phyloP scores from a whole-genome alignment of 2,797 vertebrate species.

The Tauraco hartlaubi region DNA sequence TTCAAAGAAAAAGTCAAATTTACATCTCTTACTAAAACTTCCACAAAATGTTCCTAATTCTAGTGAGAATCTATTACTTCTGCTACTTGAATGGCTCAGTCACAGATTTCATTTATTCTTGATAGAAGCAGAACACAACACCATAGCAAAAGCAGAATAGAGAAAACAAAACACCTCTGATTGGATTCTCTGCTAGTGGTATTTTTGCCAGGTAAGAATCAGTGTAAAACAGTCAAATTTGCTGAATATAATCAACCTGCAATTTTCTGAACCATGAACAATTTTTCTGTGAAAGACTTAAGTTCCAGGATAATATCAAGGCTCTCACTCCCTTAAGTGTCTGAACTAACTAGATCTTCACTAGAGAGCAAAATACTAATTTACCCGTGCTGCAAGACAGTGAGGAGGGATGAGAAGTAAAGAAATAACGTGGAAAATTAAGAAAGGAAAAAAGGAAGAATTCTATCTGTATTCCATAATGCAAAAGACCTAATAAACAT shows the following conservation, averaged over 20 bases:
- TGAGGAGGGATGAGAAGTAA: neutral
- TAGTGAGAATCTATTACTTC: neutral
- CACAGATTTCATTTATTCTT: neutral
- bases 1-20: neutral
- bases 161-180: neutral
- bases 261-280: neutral
- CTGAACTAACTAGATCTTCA: neutral
- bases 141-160: neutral
- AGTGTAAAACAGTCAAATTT: neutral
- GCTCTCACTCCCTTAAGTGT: neutral
- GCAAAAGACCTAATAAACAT: neutral
- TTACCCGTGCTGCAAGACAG: neutral
- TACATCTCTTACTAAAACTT: neutral
- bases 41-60: neutral
- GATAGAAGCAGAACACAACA: neutral
- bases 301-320: neutral
- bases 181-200: neutral
- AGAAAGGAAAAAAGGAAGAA: neutral
- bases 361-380: neutral
- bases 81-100: neutral
- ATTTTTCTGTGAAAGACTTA: neutral
- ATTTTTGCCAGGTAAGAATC: neutral
- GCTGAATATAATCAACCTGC: neutral
- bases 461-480: neutral
- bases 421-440: neutral